phyloP scores from a whole-genome alignment of 2,888 invertebrate genomes.

The Lottia scabra region DNA sequence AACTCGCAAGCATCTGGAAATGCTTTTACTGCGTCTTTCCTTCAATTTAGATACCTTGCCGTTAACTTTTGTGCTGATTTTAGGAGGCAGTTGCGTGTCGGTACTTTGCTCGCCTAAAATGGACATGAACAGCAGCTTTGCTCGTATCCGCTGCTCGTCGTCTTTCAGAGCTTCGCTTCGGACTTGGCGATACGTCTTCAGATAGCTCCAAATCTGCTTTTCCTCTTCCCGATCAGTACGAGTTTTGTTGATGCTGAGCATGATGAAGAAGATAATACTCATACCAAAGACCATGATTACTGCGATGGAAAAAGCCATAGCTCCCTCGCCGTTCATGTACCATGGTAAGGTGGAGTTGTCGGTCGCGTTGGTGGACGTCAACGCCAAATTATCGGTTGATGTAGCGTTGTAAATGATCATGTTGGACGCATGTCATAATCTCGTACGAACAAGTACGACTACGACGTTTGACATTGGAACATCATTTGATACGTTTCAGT shows the following conservation, averaged over 20 bases:
- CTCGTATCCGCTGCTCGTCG: background rate
- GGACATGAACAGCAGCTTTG: background rate
- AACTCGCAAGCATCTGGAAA: too few relatives aligned
- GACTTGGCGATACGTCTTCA: background rate
- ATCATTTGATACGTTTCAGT: too few relatives aligned
- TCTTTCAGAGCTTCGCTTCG: background rate
- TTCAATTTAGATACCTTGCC: too few relatives aligned
- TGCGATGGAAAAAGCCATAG: background rate
- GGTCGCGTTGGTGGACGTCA: background rate
- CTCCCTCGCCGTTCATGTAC: background rate
- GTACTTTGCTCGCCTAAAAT: background rate
- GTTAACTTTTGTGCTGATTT: too few relatives aligned
- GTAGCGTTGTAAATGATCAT: too few relatives aligned
- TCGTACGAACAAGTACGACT: too few relatives aligned
- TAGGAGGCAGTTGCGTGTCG: too few relatives aligned
- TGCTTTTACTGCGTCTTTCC: too few relatives aligned
- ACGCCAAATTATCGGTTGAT: too few relatives aligned
- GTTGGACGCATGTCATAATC: too few relatives aligned
- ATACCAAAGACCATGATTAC: background rate
- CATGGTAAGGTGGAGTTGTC: background rate
- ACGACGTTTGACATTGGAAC: too few relatives aligned
- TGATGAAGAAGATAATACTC: background rate
- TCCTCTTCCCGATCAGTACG: background rate
- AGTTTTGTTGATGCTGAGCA: background rate
- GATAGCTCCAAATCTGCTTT: background rate